Evolutionary conservation across 2,888 invertebrate genomes (phyloP).

Genomic region (Mythimna albipuncta): DNA sequence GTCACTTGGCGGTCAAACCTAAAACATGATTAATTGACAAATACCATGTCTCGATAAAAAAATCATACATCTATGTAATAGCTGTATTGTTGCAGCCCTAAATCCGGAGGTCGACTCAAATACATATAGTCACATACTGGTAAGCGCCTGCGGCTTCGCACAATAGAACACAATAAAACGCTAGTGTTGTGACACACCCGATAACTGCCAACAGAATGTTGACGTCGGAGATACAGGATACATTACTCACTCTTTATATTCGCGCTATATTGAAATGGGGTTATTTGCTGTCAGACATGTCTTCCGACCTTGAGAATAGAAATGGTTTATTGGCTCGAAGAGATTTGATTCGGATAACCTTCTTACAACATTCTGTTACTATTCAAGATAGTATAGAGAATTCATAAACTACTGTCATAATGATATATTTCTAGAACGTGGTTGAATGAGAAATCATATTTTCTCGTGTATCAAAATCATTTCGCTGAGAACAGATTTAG

Average conservation of each 20-base stretch:
- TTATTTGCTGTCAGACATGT: conserved; percentile 20
- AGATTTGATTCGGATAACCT: not conserved
- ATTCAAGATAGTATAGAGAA: not conserved
- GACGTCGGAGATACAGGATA: conserved; percentile 7
- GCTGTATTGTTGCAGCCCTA: not conserved
- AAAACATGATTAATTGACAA: conserved; percentile 14
- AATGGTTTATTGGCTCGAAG: conserved; percentile 2
- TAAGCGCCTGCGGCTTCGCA: conserved; percentile 1
- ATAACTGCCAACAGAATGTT: conserved; percentile 41
- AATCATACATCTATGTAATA: not conserved
- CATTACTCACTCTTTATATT: conserved; percentile 22
- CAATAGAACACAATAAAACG: conserved; percentile 33
- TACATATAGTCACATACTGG: not conserved
- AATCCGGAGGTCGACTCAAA: conserved; percentile 21
- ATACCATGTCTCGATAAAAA: not conserved
- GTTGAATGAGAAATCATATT: not conserved
- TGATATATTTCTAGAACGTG: not conserved
- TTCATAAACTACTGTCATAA: not conserved
- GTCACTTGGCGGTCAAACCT: not conserved
- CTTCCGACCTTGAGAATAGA: not conserved
- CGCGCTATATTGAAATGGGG: conserved; percentile 27
- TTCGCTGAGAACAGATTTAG: not conserved
- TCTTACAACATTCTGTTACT: not conserved
- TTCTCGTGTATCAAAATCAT: not conserved
- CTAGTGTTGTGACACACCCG: conserved; percentile 22